phyloP scores from a whole-genome alignment of 2,888 invertebrate genomes.

The Diarsia brunnea region DNA sequence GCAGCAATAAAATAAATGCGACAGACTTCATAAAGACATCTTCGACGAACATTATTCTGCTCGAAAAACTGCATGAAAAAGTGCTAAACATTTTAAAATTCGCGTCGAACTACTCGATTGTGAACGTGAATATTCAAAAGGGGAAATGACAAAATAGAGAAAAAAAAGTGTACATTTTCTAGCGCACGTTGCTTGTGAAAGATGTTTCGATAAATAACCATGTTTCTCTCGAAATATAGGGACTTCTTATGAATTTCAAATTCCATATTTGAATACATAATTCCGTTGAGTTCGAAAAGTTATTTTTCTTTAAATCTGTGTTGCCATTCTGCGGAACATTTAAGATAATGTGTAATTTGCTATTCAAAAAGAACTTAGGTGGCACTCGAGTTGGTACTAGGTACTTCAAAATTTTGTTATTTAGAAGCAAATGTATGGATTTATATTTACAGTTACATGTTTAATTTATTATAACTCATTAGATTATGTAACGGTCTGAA shows the following conservation, averaged over 20 bases:
- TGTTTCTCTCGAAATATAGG: conserved; percentile 72
- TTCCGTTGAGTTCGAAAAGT: conserved; percentile 76
- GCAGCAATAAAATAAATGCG: conserved; percentile 25
- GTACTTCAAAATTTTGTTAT: conserved; percentile 57
- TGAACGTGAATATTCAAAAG: conserved; percentile 59
- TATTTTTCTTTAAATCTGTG: conserved; percentile 74
- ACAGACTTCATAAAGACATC: conserved; percentile 33
- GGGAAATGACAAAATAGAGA: conserved; percentile 47
- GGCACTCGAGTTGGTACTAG: conserved; percentile 41
- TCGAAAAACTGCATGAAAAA: conserved; percentile 51
- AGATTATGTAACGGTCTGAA: conserved; percentile 18
- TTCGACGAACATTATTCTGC: conserved; percentile 30
- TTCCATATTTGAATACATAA: conserved; percentile 80
- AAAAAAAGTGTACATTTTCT: conserved; percentile 37
- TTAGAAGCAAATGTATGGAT: conserved; percentile 58
- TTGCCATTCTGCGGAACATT: conserved; percentile 64
- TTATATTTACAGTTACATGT: conserved; percentile 29
- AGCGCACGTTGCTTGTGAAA: conserved; percentile 41
- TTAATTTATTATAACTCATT: conserved; percentile 45
- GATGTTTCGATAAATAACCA: conserved; percentile 73
- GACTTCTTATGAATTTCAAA: conserved; percentile 79
- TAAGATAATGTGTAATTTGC: conserved; percentile 70
- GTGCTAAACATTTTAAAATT: conserved; percentile 44
- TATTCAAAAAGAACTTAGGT: conserved; percentile 65
- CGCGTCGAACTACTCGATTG: conserved; percentile 52